phyloP scores from a whole-genome alignment of 2,797 vertebrate species.

The Spinus olivaceus region DNA sequence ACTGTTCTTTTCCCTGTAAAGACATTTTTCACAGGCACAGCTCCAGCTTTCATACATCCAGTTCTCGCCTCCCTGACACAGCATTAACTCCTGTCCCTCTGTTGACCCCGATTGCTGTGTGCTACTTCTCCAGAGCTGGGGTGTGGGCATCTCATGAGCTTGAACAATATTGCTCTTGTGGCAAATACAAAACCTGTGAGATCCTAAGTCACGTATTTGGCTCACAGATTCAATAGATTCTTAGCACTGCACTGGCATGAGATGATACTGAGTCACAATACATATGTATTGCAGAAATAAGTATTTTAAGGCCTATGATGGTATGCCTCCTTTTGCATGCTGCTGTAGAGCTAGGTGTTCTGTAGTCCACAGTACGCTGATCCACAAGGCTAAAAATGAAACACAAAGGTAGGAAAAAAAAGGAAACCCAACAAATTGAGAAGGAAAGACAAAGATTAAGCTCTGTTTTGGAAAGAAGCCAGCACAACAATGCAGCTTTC shows the following conservation, averaged over 20 bases:
- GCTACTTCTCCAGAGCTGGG: neutral
- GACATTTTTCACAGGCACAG: neutral
- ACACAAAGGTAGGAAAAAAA: neutral
- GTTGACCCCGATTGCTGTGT: accelerated
- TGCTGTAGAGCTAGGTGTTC: neutral
- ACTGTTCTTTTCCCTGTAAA: neutral
- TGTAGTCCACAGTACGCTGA: neutral
- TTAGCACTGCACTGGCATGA: neutral
- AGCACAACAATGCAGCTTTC: neutral
- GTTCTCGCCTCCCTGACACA: neutral
- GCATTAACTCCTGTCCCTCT: neutral
- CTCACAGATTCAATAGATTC: neutral
- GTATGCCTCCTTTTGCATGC: neutral
- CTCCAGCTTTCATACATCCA: neutral
- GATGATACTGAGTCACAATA: neutral
- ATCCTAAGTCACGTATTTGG: neutral
- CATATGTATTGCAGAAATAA: neutral
- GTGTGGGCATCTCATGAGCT: neutral
- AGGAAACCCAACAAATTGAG: neutral
- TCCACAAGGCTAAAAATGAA: neutral
- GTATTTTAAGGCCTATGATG: neutral
- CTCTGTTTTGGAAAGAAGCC: neutral
- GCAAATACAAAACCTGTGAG: neutral
- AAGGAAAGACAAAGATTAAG: neutral
- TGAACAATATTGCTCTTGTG: neutral